These are phyloP conservation scores for Tretioscincus oriximinensis DNA, from an alignment of 2,113 vertebrate genomes.

Conservation along the genomic window DNA sequence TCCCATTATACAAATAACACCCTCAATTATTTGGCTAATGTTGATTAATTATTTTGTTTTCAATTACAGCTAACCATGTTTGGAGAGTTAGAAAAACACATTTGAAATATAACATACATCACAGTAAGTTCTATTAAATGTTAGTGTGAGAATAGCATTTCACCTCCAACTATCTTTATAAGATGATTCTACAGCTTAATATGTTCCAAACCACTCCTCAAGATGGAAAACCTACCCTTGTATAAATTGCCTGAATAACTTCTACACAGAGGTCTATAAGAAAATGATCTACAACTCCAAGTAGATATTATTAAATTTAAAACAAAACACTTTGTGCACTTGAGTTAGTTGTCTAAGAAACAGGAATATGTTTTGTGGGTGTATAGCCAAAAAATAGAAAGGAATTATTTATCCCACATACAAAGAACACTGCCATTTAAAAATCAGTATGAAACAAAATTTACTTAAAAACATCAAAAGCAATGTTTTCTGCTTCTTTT, in stretches of 20 bases:
- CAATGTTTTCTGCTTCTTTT: neutral
- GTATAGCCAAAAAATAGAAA: neutral
- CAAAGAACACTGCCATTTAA: neutral
- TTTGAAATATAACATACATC: neutral
- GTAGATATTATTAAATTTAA: neutral
- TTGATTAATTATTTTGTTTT: neutral
- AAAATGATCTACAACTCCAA: neutral
- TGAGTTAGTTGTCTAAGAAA: neutral
- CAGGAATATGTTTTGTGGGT: neutral
- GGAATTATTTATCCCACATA: neutral
- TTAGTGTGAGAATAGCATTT: no score
- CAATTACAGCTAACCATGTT: no score
- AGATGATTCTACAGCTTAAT: no score
- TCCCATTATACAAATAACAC: neutral
- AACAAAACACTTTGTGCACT: neutral
- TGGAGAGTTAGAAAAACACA: neutral
- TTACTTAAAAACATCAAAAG: neutral
- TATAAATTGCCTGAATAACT: neutral
- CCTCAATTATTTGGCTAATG: neutral
- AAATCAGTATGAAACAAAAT: rapidly evolving
- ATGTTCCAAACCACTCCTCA: no score
- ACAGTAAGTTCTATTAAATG: no score
- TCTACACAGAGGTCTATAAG: neutral
- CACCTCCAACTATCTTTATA: no score
- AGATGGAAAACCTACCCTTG: neutral